A percentile compares a stretch with the other conserved stretches of the same genome.
Conservation (phyloP, 1,140 invertebrate species). For the Psilanteris sp. region DNA sequence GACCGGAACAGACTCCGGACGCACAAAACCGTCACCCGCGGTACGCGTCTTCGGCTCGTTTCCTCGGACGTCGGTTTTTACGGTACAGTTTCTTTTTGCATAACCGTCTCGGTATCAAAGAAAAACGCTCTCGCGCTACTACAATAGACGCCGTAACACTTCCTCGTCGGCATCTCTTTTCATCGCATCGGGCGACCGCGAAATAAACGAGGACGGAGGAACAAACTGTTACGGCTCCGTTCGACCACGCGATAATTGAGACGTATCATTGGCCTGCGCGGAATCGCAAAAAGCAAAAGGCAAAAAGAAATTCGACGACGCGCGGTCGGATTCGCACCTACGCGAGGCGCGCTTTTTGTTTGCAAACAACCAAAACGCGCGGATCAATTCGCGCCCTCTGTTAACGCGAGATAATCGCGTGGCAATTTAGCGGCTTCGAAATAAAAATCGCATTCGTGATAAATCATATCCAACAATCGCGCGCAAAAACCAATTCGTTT, state of each 20-base stretch:
- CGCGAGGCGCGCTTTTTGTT: not conserved
- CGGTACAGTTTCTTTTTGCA: constrained; percentile 38
- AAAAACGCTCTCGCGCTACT: constrained; percentile 35
- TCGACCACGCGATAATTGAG: constrained; percentile 32
- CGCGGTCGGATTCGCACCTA: not conserved
- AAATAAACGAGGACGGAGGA: constrained; percentile 7
- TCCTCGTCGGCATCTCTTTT: constrained; percentile 33
- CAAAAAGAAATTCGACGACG: constrained; percentile 33
- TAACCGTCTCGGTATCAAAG: constrained; percentile 39
- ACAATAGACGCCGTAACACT: constrained; percentile 47
- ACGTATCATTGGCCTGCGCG: constrained; percentile 25
- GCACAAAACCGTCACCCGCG: no score
- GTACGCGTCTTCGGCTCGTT: constrained; percentile 27
- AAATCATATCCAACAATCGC: not conserved
- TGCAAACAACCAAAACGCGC: no score
- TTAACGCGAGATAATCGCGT: no score
- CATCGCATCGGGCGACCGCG: not conserved
- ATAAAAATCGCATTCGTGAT: constrained; percentile 1
- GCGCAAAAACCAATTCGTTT: constrained; percentile 7
- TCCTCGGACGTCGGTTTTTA: constrained; percentile 16
- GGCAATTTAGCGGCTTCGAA: not conserved
- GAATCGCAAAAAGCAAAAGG: constrained; percentile 10
- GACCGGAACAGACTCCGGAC: no score
- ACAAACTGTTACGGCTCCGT: constrained; percentile 17
- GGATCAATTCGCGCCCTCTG: no score